These are phyloP conservation scores for Narcine bancroftii DNA, from an alignment of 2,113 vertebrate species.

Conservation along the genomic window DNA sequence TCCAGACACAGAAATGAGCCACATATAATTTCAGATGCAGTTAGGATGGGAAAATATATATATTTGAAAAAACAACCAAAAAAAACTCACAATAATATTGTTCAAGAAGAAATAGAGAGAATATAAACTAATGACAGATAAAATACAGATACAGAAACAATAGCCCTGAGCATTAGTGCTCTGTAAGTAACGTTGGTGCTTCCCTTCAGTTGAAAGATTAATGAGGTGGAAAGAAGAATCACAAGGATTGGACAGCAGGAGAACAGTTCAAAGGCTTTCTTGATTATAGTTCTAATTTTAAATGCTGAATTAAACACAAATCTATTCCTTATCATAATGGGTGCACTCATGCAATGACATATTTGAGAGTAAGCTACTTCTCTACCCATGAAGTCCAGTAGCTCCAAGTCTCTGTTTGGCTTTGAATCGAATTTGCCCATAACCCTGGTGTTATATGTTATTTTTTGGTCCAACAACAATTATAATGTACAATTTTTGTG, in stretches of 20 bases:
- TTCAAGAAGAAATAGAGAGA: not conserved
- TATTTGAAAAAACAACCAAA: not conserved
- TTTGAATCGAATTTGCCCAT: not conserved
- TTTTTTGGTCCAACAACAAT: not conserved
- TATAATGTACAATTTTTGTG: not conserved
- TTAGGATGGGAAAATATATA: not conserved
- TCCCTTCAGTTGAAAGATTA: not conserved
- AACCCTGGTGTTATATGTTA: not conserved
- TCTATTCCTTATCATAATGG: too few species aligned
- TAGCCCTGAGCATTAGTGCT: not conserved
- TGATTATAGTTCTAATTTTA: not conserved
- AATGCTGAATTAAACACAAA: not conserved
- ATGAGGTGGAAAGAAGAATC: slow-evolving; percentile 1
- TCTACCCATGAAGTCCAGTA: not conserved
- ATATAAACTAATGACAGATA: not conserved
- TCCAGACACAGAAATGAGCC: not conserved
- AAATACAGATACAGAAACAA: not conserved
- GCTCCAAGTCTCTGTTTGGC: not conserved
- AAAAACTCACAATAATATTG: not conserved
- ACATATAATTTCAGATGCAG: not conserved
- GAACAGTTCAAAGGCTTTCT: not conserved
- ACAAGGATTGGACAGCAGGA: not conserved
- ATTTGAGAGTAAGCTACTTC: not conserved
- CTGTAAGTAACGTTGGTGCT: not conserved
- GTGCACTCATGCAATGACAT: too few species aligned